Conservation (phyloP, 2,888 invertebrate genomes). For the Hololepta plana region DNA sequence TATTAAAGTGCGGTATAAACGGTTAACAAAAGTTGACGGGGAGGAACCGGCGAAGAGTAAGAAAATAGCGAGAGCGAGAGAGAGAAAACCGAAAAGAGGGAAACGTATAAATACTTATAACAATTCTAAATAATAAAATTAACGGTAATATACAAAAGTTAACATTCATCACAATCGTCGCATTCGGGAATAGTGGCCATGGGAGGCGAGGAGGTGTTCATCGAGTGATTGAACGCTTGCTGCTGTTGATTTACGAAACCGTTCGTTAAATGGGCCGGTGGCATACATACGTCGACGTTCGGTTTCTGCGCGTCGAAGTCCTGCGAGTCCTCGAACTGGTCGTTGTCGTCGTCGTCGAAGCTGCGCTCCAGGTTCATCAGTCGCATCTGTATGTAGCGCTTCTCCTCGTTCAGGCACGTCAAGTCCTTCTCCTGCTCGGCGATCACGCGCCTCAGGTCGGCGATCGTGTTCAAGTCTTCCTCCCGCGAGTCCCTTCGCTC, state of each 20-base stretch:
- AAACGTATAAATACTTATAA: too few species aligned
- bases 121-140: too few species aligned
- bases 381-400: constrained; percentile 37
- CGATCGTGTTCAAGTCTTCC: constrained; percentile 35
- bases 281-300: too few species aligned
- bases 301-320: constrained; percentile 5
- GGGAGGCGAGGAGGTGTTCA: constrained; percentile 20
- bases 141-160: constrained; percentile 5
- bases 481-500: constrained; percentile 35
- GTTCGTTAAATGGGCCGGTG: too few species aligned
- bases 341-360: not conserved
- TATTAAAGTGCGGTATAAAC: too few species aligned
- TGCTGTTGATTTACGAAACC: constrained; percentile 7
- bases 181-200: constrained; percentile 26
- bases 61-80: too few species aligned
- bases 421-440: constrained; percentile 38
- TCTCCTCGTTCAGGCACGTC: constrained; percentile 34
- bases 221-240: constrained; percentile 5
- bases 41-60: too few species aligned
- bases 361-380: constrained; percentile 19
- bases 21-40: too few species aligned
- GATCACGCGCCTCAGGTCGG: constrained; percentile 33
- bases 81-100: too few species aligned
- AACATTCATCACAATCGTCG: constrained; percentile 17
- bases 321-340: constrained; percentile 3